Base-by-base conservation (phyloP, 2,888 invertebrate species). In the Amblyteles armatorius region DNA sequence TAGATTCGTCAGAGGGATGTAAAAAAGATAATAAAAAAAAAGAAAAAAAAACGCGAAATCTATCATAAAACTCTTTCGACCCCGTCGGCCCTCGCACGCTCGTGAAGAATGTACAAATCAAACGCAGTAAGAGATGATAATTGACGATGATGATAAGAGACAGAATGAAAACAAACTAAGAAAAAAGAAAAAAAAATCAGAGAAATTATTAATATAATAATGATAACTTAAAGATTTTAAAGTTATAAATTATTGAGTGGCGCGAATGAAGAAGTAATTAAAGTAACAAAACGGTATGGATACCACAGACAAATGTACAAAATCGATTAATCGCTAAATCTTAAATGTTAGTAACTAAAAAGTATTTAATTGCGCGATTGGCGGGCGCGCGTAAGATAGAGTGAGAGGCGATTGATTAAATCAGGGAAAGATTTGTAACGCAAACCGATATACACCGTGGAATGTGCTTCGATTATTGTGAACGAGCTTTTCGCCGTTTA, bases 51-150 rank as follows among this genome's bases (percentile, higher is more conserved):
- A 22, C 79, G 80, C 71, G 4, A 40, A n/a, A 11, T 36, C 36
- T 50, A 19, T 4, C 63, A 26, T 19, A 36, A 33, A n/a, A 60
- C 82, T 71, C 76, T 60, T 73, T 57, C 57, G 57, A 57, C 57
- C 57, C 26, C 63, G 29, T 63, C 16, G 33, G 16, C 91, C 91
- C 90, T 91, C 91, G 92, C 91, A 91, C 90, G 90, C 91, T 92
- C 91, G 91, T 88, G 91, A 91, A 85, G 90, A 92, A 91, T 93
- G 93, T 93, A 93, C 93, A 93, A 93, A 93, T 93, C 91, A 91
- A 91, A 91, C 89, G 89, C 89, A 90, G 88, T 89, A 88, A 89
- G 87, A 89, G 88, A 90, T 78, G 86, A 85, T 87, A 88, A 77
- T 69, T 40, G 63, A 73, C 55, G 78, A 87, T 82, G 84, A 73